Conservation (phyloP, 1,140 invertebrate species). For the Rhizoglyphus robini region DNA sequence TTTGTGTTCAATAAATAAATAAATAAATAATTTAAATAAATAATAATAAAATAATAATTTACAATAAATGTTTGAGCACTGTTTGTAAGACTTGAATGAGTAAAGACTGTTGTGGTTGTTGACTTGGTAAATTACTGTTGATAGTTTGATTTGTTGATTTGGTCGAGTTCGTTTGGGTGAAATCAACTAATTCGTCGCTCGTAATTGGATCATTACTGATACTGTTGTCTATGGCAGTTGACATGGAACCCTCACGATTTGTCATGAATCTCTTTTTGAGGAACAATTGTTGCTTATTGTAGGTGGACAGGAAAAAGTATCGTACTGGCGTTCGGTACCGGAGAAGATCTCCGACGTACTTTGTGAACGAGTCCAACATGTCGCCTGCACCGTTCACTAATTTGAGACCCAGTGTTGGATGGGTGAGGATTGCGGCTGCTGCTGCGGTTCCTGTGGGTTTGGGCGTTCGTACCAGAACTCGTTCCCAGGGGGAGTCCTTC, state of each 20-base stretch:
- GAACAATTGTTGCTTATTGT: background rate
- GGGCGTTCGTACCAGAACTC: background rate
- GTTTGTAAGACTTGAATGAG: too few relatives aligned
- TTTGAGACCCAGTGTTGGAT: background rate
- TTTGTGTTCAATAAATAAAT: too few relatives aligned
- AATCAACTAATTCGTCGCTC: background rate
- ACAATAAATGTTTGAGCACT: too few relatives aligned
- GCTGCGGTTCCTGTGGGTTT: background rate
- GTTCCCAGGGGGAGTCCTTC: slow-evolving; percentile 25
- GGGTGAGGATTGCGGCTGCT: background rate
- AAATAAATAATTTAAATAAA: too few relatives aligned
- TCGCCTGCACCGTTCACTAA: background rate
- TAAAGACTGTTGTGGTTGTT: too few relatives aligned
- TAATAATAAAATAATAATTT: too few relatives aligned
- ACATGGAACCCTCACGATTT: background rate
- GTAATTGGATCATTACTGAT: background rate
- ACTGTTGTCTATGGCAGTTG: too few relatives aligned
- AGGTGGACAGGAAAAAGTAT: background rate
- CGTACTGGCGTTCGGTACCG: background rate
- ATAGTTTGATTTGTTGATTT: too few relatives aligned
- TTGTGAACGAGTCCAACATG: slow-evolving; percentile 17
- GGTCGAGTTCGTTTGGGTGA: too few relatives aligned
- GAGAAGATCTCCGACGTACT: slow-evolving; percentile 17
- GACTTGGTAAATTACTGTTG: too few relatives aligned
- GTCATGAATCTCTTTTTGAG: background rate